Evolutionary conservation across 2,797 vertebrate species (phyloP).

Genomic region (Masticophis lateralis): DNA sequence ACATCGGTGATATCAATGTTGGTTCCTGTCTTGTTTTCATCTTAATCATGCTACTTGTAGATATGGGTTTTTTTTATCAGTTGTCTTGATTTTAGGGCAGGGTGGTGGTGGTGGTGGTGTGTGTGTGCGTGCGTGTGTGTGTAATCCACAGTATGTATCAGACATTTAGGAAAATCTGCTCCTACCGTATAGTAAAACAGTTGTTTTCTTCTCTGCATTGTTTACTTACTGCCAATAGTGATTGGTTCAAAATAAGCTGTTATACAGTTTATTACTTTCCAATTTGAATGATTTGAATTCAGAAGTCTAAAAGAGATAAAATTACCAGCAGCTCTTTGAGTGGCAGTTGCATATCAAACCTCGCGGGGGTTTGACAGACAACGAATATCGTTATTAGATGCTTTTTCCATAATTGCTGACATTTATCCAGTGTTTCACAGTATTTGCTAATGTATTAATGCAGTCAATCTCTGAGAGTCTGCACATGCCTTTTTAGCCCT

Average conservation of each 20-base stretch:
- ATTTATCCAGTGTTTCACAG: constrained; percentile 99
- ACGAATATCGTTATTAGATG: constrained; percentile 95
- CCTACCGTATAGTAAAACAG: constrained; percentile 39
- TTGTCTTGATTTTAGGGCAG: background rate
- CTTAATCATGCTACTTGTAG: constrained; percentile 57
- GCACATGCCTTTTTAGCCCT: constrained; percentile 86
- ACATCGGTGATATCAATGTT: constrained; percentile 65
- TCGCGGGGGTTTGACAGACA: constrained; percentile 91
- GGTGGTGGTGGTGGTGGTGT: background rate
- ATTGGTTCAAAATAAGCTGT: constrained; percentile 70
- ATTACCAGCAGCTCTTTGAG: constrained; percentile 79
- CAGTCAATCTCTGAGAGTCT: constrained; percentile 90
- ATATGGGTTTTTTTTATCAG: constrained; percentile 27
- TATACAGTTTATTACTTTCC: constrained; percentile 79
- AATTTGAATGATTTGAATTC: constrained; percentile 79
- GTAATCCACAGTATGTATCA: constrained; percentile 35
- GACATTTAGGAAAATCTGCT: constrained; percentile 53
- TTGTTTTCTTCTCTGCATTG: constrained; percentile 62
- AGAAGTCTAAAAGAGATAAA: constrained; percentile 82
- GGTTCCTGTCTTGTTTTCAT: constrained; percentile 51
- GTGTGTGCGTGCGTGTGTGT: constrained; percentile 19
- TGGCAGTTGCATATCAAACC: constrained; percentile 86
- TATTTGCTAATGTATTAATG: constrained; percentile 99
- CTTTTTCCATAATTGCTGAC: constrained; percentile 98
- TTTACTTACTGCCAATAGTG: constrained; percentile 75